Evolutionary conservation across 2,113 vertebrate species (phyloP).

Genomic region (Corythornis vintsioides): DNA sequence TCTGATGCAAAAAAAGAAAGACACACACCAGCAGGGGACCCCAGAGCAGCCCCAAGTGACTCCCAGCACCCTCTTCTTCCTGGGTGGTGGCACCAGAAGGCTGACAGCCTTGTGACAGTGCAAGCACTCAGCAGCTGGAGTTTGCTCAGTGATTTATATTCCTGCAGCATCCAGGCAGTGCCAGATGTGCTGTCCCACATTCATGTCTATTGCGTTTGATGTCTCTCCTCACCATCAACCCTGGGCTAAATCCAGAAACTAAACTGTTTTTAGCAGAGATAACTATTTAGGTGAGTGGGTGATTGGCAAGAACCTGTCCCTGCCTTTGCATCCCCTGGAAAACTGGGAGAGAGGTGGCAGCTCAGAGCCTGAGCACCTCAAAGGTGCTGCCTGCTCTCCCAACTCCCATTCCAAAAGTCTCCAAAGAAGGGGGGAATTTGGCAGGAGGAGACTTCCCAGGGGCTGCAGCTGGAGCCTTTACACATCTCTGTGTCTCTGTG

Average conservation of each 20-base stretch:
- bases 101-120: neutral
- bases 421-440: neutral
- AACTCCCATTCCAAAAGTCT: neutral
- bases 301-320: neutral
- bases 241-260: conserved; percentile 2
- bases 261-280: neutral
- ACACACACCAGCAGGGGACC: accelerated
- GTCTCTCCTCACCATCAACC: neutral
- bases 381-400: neutral
- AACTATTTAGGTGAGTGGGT: conserved; percentile 10
- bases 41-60: neutral
- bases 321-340: neutral
- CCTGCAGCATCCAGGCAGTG: neutral
- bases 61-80: neutral
- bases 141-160: neutral
- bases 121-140: conserved; percentile 7
- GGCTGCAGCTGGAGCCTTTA: neutral
- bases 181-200: conserved; percentile 38
- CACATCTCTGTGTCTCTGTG: neutral
- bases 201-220: neutral
- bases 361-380: neutral
- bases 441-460: neutral
- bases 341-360: neutral
- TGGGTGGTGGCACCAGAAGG: neutral
- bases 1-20: neutral